These are phyloP conservation scores for Anguilla obscura DNA, from an alignment of 2,797 vertebrate genomes.

Conservation along the genomic window DNA sequence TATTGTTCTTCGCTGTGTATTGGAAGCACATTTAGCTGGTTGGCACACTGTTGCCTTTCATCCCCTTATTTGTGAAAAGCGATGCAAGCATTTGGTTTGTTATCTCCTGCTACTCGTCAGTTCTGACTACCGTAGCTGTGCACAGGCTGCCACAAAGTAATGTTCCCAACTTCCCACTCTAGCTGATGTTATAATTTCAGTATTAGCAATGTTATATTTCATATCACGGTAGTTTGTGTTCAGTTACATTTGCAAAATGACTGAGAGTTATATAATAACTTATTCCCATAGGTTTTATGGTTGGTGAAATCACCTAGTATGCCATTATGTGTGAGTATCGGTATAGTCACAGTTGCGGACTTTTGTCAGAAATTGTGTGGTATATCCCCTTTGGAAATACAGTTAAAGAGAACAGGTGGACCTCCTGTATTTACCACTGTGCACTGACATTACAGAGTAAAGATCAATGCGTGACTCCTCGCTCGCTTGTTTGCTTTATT, in stretches of 20 bases:
- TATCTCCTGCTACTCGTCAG: neutral
- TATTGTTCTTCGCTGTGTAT: neutral
- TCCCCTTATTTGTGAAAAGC: neutral
- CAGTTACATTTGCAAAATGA: neutral
- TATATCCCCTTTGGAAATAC: neutral
- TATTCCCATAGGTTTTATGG: neutral
- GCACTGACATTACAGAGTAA: neutral
- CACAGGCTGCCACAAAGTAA: neutral
- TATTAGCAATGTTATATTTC: neutral
- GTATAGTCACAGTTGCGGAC: neutral
- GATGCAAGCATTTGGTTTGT: neutral
- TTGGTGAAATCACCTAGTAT: neutral
- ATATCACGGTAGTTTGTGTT: neutral
- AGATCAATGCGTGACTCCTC: neutral
- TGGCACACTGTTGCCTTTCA: neutral
- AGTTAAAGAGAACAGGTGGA: neutral
- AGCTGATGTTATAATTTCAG: neutral
- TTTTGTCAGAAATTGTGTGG: conserved; percentile 3
- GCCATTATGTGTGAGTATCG: neutral
- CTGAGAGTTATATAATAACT: neutral
- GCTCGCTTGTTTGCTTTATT: neutral
- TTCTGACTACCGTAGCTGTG: neutral
- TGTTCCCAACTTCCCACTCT: neutral
- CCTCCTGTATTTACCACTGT: neutral
- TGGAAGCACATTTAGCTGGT: conserved; percentile 2